Evolutionary conservation across 2,113 vertebrate species (phyloP), one percentile per base, ranked within the genome.

Genomic region (Lates calcarifer): DNA sequence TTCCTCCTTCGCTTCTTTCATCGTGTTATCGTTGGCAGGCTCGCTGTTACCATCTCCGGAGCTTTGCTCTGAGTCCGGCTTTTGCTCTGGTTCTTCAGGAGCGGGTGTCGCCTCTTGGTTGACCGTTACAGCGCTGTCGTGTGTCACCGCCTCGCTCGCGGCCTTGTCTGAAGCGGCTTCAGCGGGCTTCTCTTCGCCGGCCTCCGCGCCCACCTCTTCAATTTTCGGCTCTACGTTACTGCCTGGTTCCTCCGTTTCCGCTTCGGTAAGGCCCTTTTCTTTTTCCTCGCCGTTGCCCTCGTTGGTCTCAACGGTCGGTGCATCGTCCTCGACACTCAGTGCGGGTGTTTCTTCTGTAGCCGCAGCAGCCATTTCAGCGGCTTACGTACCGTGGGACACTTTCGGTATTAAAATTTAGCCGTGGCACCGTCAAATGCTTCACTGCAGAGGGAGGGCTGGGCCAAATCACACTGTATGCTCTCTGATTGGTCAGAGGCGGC

Each of bases 341-440:
- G 70, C 17, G 45, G 80, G 18, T 2, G 74, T 53, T 70, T 81
- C 83, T 49, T 91, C 88, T 20, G 80, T 1, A 13, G 68, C 35
- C 45, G 80, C 63, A 56, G 88, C 76, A 39, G 91, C 90, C 91
- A 94, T 95, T 87, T 90, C 89, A 7, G 47, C 45, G 55, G 57
- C 63, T 35, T 12, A 31, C 31, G 57, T 20, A 71, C 63, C 61
- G 74, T 37, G 28, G 24, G 63, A 79, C 55, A 64, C 61, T 88
- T 84, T 86, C 53, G 20, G 63, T 81, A 64, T 86, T 26, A 45
- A 78, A 87, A 81, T 74, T 37, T 20, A 37, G 8, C 58, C 51
- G 80, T 64, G 77, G 37, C 45, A 78, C 72, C 8, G 53, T 77
- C 63, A 63, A 29, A 41, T 0, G 63, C 65, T 31, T n/a, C 60